Evolutionary conservation across 2,113 vertebrate genomes (phyloP).

Genomic region (Scalopus aquaticus): DNA sequence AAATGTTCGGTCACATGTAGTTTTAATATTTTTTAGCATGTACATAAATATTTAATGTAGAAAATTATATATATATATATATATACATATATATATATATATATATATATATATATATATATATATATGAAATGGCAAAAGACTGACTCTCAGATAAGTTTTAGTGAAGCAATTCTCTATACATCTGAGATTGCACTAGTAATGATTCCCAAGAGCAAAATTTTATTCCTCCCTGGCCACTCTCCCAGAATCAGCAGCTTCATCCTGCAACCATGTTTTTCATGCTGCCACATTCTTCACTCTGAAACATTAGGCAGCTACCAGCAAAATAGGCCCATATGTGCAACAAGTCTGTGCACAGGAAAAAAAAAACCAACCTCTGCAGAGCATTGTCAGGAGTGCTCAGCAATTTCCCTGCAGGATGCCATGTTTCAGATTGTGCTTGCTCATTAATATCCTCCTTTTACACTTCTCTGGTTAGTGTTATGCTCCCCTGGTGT

Average conservation of each 20-base stretch:
- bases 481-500: not conserved
- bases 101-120: not conserved
- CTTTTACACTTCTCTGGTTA: not conserved
- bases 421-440: not conserved
- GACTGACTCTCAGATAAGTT: not conserved
- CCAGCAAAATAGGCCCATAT: not conserved
- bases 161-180: not conserved
- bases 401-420: not conserved
- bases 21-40: not conserved
- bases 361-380: not conserved
- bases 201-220: not conserved
- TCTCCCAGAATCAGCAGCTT: conserved; percentile 40
- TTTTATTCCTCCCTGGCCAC: conserved; percentile 16
- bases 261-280: not conserved
- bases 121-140: not conserved
- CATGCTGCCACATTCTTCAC: not conserved
- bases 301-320: not conserved
- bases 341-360: not conserved
- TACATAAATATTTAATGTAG: not conserved
- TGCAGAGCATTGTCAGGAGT: not conserved
- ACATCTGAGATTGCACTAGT: not conserved
- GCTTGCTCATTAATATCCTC: not conserved
- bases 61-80: not conserved
- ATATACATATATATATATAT: not conserved
- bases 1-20: not conserved